Percentiles rank a stretch among this genome's conserved stretches.
Evolutionary conservation across 2,888 invertebrate genomes (phyloP).

Genomic region (Hesperia comma): DNA sequence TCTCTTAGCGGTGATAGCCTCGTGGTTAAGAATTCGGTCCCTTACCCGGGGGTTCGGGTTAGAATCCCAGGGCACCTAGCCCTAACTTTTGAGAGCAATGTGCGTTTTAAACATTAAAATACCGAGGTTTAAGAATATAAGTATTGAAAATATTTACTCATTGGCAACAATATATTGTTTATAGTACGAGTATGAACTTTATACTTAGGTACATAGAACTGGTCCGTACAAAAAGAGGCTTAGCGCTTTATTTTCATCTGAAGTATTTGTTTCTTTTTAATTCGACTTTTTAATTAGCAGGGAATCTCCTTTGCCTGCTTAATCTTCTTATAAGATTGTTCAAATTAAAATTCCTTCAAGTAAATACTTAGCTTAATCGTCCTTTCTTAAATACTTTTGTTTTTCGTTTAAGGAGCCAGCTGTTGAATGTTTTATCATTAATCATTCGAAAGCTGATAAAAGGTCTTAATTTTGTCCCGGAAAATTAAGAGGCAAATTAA

Average conservation of each 20-base stretch:
- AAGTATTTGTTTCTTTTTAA: slow-evolving; percentile 54
- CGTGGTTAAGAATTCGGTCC: no score
- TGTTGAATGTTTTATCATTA: slow-evolving; percentile 34
- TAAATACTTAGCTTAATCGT: slow-evolving; percentile 23
- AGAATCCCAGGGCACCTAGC: no score
- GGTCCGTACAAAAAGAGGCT: background rate
- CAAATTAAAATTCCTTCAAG: slow-evolving; percentile 67
- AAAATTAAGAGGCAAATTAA: slow-evolving; percentile 17
- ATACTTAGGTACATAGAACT: background rate
- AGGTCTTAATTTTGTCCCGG: slow-evolving; percentile 19
- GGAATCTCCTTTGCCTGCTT: slow-evolving; percentile 61
- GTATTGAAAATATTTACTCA: no score
- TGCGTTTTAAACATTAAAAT: no score
- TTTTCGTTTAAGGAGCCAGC: slow-evolving; percentile 28
- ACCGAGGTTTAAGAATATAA: no score
- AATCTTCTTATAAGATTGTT: slow-evolving; percentile 75
- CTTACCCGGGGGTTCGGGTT: no score
- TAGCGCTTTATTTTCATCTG: slow-evolving; percentile 11
- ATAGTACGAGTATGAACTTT: no score
- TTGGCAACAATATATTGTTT: background rate
- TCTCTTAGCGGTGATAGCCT: no score
- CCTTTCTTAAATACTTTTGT: slow-evolving; percentile 34
- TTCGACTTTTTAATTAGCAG: slow-evolving; percentile 77
- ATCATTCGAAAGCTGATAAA: slow-evolving; percentile 30
- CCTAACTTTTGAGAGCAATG: no score